These are phyloP conservation scores for Tetrax tetrax DNA, from an alignment of 2,113 vertebrate species.

Conservation along the genomic window DNA sequence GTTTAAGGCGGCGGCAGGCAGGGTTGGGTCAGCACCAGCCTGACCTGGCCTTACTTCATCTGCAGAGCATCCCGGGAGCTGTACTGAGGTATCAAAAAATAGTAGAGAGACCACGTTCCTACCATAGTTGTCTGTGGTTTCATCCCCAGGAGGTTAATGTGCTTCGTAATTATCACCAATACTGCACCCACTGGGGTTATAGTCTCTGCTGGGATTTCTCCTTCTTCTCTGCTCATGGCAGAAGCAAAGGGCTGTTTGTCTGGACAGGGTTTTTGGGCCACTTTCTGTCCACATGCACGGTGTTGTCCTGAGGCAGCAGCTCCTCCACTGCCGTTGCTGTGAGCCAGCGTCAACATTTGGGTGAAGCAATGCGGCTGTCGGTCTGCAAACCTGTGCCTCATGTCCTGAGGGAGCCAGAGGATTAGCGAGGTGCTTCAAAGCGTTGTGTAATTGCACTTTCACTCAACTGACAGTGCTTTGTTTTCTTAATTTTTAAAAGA, in stretches of 20 bases:
- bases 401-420: constrained; percentile 27
- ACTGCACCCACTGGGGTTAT: background rate
- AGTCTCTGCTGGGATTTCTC: background rate
- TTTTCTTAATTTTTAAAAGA: background rate
- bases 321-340: background rate
- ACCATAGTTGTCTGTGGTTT: background rate
- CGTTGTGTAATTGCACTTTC: constrained; percentile 48
- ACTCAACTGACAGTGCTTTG: background rate
- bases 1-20: background rate
- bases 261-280: background rate
- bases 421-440: constrained; percentile 63
- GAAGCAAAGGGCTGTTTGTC: background rate
- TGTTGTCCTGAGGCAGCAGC: fast-evolving
- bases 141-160: background rate
- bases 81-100: background rate
- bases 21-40: background rate
- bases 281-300: fast-evolving
- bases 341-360: background rate
- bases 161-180: background rate
- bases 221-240: background rate
- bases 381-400: background rate
- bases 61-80: background rate
- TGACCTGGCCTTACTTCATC: background rate
- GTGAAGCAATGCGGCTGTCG: background rate
- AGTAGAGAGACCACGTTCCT: fast-evolving